These are phyloP conservation scores for Tachystola acroxantha DNA, from an alignment of 2,888 invertebrate genomes.

Conservation along the genomic window DNA sequence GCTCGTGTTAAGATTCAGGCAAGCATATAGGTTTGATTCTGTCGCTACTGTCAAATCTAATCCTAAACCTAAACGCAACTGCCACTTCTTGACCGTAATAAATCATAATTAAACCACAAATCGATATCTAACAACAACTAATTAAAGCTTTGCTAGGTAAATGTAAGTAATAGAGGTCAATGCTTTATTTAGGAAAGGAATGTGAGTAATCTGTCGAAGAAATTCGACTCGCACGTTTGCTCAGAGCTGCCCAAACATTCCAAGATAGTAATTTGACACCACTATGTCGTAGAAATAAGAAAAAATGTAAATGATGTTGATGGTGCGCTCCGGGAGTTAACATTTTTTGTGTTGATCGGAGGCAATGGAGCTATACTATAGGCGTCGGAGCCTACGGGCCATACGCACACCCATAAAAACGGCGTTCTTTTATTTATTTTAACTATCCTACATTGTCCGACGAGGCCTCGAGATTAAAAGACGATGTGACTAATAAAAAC, in stretches of 20 bases:
- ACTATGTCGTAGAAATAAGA: slow-evolving; percentile 45
- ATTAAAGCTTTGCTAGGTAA: no score
- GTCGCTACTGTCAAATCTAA: no score
- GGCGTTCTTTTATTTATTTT: slow-evolving; percentile 32
- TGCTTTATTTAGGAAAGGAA: no score
- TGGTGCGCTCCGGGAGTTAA: slow-evolving; percentile 48
- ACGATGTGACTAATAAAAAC: slow-evolving; percentile 40
- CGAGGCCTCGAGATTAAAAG: slow-evolving; percentile 49
- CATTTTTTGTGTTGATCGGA: slow-evolving; percentile 50
- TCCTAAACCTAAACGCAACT: no score
- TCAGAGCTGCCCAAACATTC: slow-evolving; percentile 50
- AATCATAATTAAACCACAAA: no score
- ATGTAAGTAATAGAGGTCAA: no score
- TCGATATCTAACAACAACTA: no score
- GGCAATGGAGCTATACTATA: no score
- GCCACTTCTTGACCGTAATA: no score
- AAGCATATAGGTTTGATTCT: no score
- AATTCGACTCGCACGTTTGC: slow-evolving; percentile 36
- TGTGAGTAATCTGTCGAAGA: slow-evolving; percentile 8
- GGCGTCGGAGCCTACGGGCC: slow-evolving; percentile 43
- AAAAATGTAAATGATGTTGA: slow-evolving; percentile 64
- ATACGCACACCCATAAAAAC: slow-evolving; percentile 48
- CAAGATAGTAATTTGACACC: slow-evolving; percentile 70
- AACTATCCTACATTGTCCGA: slow-evolving; percentile 40
- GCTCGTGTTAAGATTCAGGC: no score